phyloP scores from a whole-genome alignment of 2,113 vertebrate species.

The Sula dactylatra region DNA sequence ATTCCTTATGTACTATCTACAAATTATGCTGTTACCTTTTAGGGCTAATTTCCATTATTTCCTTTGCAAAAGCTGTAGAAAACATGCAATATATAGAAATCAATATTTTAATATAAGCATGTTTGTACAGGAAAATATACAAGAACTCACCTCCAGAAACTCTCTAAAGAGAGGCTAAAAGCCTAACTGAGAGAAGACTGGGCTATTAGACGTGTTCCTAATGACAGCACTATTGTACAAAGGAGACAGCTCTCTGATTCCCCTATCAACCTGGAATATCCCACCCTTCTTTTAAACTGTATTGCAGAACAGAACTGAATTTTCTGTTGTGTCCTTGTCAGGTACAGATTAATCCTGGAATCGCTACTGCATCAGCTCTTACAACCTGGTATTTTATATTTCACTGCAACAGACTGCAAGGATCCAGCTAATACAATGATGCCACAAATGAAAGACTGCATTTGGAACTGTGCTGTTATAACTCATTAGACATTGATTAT shows the following conservation, averaged over 20 bases:
- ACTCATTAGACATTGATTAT: slow-evolving; percentile 24
- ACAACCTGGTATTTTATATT: background rate
- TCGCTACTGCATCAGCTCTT: background rate
- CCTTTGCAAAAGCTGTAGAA: background rate
- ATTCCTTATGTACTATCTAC: background rate
- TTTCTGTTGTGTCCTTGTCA: background rate
- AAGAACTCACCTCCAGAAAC: background rate
- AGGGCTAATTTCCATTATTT: background rate
- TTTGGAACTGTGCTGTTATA: background rate
- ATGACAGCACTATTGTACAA: background rate
- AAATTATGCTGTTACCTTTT: background rate
- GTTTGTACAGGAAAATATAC: background rate
- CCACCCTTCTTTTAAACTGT: background rate
- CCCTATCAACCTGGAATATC: background rate
- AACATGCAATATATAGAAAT: background rate
- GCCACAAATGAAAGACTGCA: background rate
- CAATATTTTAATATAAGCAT: background rate
- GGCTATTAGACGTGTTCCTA: background rate
- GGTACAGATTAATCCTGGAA: background rate
- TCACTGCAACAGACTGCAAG: background rate
- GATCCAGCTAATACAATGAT: background rate
- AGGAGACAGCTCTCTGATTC: background rate
- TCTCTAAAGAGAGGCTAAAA: background rate
- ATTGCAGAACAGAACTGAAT: background rate
- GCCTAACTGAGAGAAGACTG: too few relatives aligned